Percentiles rank a stretch among this genome's conserved stretches.
Conservation (phyloP, 1,140 invertebrate species). For the Drosophila pachea region DNA sequence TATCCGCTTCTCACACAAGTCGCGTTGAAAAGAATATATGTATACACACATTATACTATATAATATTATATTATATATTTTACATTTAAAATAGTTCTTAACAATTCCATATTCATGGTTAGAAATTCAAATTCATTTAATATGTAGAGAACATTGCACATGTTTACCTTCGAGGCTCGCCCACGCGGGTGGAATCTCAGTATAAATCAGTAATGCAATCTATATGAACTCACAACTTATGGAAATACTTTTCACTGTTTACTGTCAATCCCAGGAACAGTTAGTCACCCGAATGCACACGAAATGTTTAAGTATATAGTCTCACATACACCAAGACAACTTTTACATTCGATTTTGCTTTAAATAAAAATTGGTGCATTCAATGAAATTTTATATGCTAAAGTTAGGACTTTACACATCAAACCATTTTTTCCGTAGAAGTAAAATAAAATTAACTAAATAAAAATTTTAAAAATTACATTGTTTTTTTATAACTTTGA, state of each 20-base stretch:
- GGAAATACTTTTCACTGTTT: constrained; percentile 14
- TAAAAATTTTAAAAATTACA: constrained; percentile 45
- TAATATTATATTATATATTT: constrained; percentile 35
- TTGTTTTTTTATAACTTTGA: constrained; percentile 1
- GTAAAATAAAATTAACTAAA: constrained; percentile 58
- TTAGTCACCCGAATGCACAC: constrained; percentile 30
- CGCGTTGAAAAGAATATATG: constrained; percentile 61
- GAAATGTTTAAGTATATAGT: constrained; percentile 55
- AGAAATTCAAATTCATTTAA: constrained; percentile 31
- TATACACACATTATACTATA: constrained; percentile 7
- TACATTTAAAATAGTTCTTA: constrained; percentile 49
- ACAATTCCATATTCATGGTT: constrained; percentile 40
- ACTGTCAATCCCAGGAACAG: constrained; percentile 31
- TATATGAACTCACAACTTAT: neutral
- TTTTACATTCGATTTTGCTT: constrained; percentile 22
- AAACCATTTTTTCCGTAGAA: constrained; percentile 54
- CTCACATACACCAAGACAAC: constrained; percentile 23
- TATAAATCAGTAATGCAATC: neutral
- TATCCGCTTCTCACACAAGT: constrained; percentile 73
- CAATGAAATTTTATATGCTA: constrained; percentile 34
- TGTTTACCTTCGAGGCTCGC: constrained; percentile 22
- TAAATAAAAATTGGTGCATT: constrained; percentile 16
- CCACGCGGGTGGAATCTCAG: neutral
- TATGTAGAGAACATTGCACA: constrained; percentile 29
- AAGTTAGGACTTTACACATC: constrained; percentile 53